Percentiles rank a stretch among this genome's conserved stretches.
Conservation (phyloP, 1,140 invertebrate genomes). For the Orius insidiosus region DNA sequence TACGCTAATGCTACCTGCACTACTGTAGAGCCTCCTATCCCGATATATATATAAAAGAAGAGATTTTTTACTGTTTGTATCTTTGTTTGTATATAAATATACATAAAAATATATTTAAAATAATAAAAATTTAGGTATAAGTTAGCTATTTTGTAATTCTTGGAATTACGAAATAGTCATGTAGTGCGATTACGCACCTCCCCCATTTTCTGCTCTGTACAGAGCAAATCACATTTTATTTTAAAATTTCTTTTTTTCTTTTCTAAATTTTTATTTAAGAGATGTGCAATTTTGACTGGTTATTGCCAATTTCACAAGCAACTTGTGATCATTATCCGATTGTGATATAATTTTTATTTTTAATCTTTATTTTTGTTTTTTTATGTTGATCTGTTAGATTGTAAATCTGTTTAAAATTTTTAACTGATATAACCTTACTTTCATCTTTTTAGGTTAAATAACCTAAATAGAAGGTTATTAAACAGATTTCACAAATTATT, state of each 20-base stretch:
- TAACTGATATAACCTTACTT: neutral
- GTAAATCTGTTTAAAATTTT: neutral
- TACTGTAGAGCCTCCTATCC: slow-evolving; percentile 13
- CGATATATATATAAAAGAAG: neutral
- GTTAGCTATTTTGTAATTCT: neutral
- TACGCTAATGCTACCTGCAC: slow-evolving; percentile 9
- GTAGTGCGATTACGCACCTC: too few relatives aligned
- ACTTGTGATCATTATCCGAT: neutral
- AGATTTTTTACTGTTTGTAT: slow-evolving; percentile 16
- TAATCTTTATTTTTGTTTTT: too few relatives aligned
- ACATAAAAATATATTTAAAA: slow-evolving; percentile 8
- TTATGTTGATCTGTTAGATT: neutral
- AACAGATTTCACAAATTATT: neutral
- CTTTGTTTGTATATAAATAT: slow-evolving; percentile 16
- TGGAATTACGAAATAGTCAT: slow-evolving; percentile 1
- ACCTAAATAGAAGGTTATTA: neutral
- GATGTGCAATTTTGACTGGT: too few relatives aligned
- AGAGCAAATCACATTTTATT: neutral
- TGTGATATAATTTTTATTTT: slow-evolving; percentile 6
- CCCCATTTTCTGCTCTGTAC: neutral
- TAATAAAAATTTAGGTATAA: neutral
- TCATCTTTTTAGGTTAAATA: neutral
- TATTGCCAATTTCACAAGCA: too few relatives aligned
- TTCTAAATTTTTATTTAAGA: too few relatives aligned
- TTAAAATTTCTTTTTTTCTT: neutral